Evolutionary conservation across 2,797 vertebrate genomes (phyloP), one percentile per base, ranked within the genome.

Genomic region (Halcyon leucocephala): DNA sequence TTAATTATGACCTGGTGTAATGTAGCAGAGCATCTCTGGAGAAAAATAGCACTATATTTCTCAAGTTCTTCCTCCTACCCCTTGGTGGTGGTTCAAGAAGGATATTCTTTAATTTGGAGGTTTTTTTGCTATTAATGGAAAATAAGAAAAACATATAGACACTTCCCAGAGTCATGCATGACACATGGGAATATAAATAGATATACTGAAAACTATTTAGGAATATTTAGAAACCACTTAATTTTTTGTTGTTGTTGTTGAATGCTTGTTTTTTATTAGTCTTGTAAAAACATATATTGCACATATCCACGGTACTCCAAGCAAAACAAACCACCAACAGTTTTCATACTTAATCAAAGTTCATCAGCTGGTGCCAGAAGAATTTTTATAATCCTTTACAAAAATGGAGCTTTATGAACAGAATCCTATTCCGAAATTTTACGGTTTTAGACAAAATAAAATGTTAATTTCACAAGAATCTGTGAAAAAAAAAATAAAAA

Each of bases 1-100:
- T 97, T 95, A 97, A 97, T 98, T 90, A 82, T 66, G 95, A 97
- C 78, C 92, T 25, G 26, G 61, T 84, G 72, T 87, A 95, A 93
- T 94, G 46, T 42, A 83, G 66, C 69, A 78, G 90, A 97, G 91
- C 39, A 85, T 90, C 85, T 95, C 77, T 39, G 64, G 65, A 42
- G 74, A 89, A 84, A 85, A 96, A 73, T 37, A 82, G 21, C 14
- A 74, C 44, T 52, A 1, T 62, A 3, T 82, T 86, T 88, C 55
- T 70, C n/a, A 67, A 60, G 52, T 85, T 84, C 58, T 77, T 86
- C 69, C 15, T 95, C 80, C 33, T 61, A 58, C 17, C 5, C 21
- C 25, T 82, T 72, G 54, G 54, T n/a, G 26, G 26, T 67, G 41
- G 25, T 72, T 35, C 54, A 66, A 77, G 51, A 82, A 44, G 48